A percentile compares a stretch with the other conserved stretches of the same genome.
Conservation (phyloP, 2,113 vertebrate species). For the Mesocricetus auratus region DNA sequence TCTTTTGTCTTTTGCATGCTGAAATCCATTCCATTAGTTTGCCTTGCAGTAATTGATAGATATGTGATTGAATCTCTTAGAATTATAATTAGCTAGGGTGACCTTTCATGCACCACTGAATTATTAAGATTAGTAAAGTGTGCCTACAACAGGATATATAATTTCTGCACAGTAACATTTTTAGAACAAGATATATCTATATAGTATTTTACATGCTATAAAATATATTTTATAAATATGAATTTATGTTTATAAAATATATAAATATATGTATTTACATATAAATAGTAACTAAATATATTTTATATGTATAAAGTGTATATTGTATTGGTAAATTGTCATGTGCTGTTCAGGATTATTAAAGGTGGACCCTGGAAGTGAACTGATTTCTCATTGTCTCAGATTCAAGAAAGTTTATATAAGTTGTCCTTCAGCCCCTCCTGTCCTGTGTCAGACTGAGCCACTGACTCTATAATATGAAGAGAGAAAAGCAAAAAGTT, state of each 20-base stretch:
- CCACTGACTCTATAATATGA: neutral
- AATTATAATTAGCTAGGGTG: slow-evolving; percentile 51
- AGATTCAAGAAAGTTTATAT: neutral
- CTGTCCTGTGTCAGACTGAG: neutral
- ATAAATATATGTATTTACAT: neutral
- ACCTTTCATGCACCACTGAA: slow-evolving; percentile 36
- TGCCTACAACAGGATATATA: neutral
- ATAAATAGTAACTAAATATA: neutral
- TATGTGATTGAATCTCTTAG: slow-evolving; percentile 13
- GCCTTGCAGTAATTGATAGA: neutral
- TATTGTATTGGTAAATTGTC: no score
- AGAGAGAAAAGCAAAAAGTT: neutral
- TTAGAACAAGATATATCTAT: neutral
- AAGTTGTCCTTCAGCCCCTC: neutral
- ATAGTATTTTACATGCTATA: neutral
- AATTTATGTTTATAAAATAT: no score
- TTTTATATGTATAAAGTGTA: neutral
- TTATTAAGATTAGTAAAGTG: slow-evolving; percentile 57
- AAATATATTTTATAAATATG: neutral
- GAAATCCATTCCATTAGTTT: slow-evolving; percentile 55
- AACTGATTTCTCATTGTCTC: no score
- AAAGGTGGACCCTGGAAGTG: neutral
- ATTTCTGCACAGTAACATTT: slow-evolving; percentile 44
- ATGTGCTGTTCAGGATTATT: neutral
- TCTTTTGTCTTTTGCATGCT: slow-evolving; percentile 34